Percentiles rank a stretch among this genome's conserved stretches.
phyloP scores from a whole-genome alignment of 2,888 invertebrate genomes.

The Zootermopsis nevadensis region DNA sequence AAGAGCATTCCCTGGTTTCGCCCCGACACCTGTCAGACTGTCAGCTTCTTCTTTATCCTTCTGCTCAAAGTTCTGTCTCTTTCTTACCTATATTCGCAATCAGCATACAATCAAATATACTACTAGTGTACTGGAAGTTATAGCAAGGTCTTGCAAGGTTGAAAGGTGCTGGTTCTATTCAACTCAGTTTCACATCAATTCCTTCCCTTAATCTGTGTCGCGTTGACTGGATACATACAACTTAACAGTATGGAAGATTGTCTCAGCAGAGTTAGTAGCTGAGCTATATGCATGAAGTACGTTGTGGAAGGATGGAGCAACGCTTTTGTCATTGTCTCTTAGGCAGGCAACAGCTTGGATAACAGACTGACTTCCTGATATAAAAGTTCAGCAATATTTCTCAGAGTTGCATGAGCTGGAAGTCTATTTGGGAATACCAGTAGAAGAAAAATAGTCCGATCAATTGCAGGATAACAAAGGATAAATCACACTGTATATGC shows the following conservation, averaged over 20 bases:
- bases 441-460: neutral
- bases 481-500: too few relatives aligned
- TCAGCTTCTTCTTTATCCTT: neutral
- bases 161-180: neutral
- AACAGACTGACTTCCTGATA: neutral
- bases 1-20: slow-evolving; percentile 16
- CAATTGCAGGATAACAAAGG: neutral
- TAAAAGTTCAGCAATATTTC: neutral
- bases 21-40: slow-evolving; percentile 14
- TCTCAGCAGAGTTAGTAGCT: too few relatives aligned
- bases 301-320: too few relatives aligned
- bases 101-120: slow-evolving; percentile 3
- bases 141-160: neutral
- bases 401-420: neutral
- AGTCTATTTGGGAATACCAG: neutral
- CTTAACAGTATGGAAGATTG: neutral
- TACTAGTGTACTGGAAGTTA: neutral
- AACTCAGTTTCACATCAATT: neutral
- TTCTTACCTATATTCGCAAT: slow-evolving; percentile 1
- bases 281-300: too few relatives aligned
- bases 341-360: neutral
- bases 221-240: neutral
- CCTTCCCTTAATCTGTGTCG: neutral
- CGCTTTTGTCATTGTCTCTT: neutral
- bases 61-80: too few relatives aligned